A percentile compares a stretch with the other conserved stretches of the same genome.
Evolutionary conservation across 1,140 invertebrate species (phyloP).

Genomic region (Drosophila trapezifrons): DNA sequence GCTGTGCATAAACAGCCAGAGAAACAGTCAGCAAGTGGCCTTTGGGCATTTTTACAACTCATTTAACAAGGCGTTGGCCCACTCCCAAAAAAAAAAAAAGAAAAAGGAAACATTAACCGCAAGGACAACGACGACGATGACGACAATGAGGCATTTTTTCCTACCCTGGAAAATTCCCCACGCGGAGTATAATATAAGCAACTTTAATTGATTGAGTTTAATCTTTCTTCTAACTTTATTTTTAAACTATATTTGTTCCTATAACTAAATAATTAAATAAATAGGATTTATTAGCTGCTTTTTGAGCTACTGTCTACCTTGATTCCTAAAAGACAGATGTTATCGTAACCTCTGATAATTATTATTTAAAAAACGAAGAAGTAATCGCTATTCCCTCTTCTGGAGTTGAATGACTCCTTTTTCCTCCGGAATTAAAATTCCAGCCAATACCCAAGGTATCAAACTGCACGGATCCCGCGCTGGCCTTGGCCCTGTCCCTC

Average conservation of each 20-base stretch:
- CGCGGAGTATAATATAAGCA: background rate
- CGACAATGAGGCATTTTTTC: slow-evolving; percentile 37
- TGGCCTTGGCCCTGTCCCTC: slow-evolving; percentile 2
- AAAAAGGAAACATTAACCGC: slow-evolving; percentile 39
- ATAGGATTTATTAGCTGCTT: too few species aligned
- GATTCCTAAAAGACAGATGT: too few species aligned
- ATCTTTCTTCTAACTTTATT: too few species aligned
- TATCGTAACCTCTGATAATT: too few species aligned
- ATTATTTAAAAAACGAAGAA: too few species aligned
- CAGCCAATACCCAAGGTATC: background rate
- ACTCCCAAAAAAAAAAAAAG: background rate
- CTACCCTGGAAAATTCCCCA: background rate
- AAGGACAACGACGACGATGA: slow-evolving; percentile 30
- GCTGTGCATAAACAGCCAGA: background rate
- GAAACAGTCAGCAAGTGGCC: slow-evolving; percentile 24
- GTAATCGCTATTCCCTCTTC: background rate
- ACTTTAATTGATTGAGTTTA: too few species aligned
- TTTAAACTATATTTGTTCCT: too few species aligned
- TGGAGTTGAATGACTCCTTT: background rate
- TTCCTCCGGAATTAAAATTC: background rate
- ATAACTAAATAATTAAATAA: too few species aligned
- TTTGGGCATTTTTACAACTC: slow-evolving; percentile 74
- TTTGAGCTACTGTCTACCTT: too few species aligned
- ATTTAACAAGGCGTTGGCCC: slow-evolving; percentile 67
- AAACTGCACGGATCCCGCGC: background rate